Evolutionary conservation across 2,113 vertebrate genomes (phyloP).

Genomic region (Geococcyx californianus): DNA sequence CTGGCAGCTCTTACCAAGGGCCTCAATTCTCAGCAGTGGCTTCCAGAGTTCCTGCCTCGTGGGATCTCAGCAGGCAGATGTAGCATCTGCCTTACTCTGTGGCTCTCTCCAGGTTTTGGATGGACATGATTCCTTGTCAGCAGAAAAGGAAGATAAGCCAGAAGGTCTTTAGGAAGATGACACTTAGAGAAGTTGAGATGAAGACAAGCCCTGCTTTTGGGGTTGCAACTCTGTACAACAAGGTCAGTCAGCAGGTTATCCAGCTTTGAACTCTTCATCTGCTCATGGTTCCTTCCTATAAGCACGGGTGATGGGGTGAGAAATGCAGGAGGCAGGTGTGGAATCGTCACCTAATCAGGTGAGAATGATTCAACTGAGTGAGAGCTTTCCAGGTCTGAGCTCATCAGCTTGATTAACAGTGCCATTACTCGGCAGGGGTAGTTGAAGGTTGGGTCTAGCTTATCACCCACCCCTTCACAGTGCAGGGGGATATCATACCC

Average conservation of each 20-base stretch:
- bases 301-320: not conserved
- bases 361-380: not conserved
- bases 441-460: not conserved
- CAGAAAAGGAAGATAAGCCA: not conserved
- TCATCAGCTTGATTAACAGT: not conserved
- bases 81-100: not conserved
- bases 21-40: not conserved
- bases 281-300: not conserved
- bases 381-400: not conserved
- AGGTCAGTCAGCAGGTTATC: rapidly evolving
- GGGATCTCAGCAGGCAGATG: not conserved
- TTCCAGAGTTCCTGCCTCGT: not conserved
- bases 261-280: not conserved
- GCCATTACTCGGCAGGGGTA: not conserved
- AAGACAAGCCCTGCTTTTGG: not conserved
- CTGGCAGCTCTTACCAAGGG: not conserved
- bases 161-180: not conserved
- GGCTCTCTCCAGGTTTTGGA: not conserved
- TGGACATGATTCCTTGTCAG: not conserved
- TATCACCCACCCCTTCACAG: not conserved
- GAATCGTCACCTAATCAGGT: not conserved
- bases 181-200: not conserved
- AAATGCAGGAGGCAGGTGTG: not conserved
- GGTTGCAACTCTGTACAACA: rapidly evolving
- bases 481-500: not conserved